These are phyloP conservation scores for Monopterus albus DNA, from an alignment of 2,113 vertebrate genomes.

Conservation along the genomic window DNA sequence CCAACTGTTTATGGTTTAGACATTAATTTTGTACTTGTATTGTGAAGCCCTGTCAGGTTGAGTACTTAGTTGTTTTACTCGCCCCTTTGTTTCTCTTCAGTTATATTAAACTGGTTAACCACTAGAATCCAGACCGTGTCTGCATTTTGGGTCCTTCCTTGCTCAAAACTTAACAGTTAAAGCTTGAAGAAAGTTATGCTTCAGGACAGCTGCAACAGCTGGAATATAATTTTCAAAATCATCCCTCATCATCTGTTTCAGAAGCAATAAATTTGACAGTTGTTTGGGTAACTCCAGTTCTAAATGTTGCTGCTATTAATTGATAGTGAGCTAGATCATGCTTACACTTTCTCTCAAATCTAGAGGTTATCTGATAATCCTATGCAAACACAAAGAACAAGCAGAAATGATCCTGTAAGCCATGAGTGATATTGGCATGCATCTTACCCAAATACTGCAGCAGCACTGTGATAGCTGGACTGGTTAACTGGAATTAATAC, in stretches of 20 bases:
- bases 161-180: too few species aligned
- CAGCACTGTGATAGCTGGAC: not conserved
- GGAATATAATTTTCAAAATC: slow-evolving; percentile 6
- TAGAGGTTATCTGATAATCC: slow-evolving; percentile 8
- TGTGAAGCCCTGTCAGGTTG: too few species aligned
- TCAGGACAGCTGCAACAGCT: not conserved
- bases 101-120: too few species aligned
- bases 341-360: not conserved
- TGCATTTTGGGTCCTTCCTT: too few species aligned
- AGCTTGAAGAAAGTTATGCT: not conserved
- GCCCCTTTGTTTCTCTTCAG: too few species aligned
- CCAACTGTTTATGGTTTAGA: too few species aligned
- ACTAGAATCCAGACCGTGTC: too few species aligned
- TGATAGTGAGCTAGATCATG: not conserved
- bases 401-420: not conserved
- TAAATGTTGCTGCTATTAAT: slow-evolving; percentile 4
- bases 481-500: not conserved
- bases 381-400: not conserved
- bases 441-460: not conserved
- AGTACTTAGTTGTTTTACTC: too few species aligned
- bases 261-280: not conserved
- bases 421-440: not conserved
- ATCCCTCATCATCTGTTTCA: not conserved
- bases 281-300: not conserved
- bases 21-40: too few species aligned